Conservation (phyloP, 2,113 vertebrate genomes). For the Micronycteris hirsuta region DNA sequence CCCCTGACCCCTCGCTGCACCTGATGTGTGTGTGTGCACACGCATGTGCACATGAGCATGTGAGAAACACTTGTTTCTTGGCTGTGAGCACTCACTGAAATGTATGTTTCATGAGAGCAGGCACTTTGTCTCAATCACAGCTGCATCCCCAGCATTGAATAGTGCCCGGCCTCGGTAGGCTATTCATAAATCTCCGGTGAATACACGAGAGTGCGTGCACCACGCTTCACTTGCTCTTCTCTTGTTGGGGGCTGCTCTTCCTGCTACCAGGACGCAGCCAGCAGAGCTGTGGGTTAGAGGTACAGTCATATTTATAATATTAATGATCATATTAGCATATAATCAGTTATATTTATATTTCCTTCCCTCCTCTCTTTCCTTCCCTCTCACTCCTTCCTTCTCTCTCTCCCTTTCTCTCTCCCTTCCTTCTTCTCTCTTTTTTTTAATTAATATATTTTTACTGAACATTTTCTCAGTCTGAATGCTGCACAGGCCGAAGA, state of each 20-base stretch:
- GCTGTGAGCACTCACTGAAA: neutral
- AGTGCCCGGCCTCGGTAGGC: neutral
- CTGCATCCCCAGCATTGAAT: neutral
- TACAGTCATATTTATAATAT: neutral
- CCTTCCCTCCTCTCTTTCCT: neutral
- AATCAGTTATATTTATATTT: too few species aligned
- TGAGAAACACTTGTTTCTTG: neutral
- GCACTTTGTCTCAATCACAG: neutral
- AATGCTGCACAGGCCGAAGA: neutral
- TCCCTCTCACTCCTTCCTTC: neutral
- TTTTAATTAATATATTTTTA: neutral
- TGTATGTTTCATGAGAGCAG: neutral
- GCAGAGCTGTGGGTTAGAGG: neutral
- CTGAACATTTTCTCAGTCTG: neutral
- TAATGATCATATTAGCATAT: neutral
- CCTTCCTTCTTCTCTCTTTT: neutral
- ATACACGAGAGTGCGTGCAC: too few species aligned
- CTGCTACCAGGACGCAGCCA: too few species aligned
- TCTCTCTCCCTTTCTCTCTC: too few species aligned
- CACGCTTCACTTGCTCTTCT: neutral
- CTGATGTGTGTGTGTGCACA: accelerated
- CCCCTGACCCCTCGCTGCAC: too few species aligned
- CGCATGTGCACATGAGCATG: too few species aligned
- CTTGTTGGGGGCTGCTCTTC: neutral
- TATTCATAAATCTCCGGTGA: neutral